These are phyloP conservation scores for Athalia circularis DNA, from an alignment of 2,888 invertebrate species.

Conservation along the genomic window DNA sequence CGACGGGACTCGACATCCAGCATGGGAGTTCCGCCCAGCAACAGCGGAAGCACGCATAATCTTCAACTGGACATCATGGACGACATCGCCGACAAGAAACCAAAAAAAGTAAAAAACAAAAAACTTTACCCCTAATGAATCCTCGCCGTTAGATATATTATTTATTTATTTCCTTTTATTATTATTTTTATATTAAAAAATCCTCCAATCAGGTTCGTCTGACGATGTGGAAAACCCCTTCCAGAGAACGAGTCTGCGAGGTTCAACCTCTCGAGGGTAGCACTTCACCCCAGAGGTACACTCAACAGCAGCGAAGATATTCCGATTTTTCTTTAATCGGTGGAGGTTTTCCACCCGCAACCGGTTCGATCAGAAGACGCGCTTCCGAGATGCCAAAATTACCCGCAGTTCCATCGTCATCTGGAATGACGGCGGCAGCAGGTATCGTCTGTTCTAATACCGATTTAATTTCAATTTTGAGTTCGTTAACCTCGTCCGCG, in stretches of 20 bases:
- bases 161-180: background rate
- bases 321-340: constrained; percentile 82
- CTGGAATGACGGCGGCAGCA: constrained; percentile 66
- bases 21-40: constrained; percentile 82
- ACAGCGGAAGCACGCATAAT: constrained; percentile 89
- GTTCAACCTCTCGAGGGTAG: constrained; percentile 87
- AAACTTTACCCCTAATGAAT: too few species aligned
- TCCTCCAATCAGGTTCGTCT: constrained; percentile 78
- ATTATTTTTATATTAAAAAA: background rate
- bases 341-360: constrained; percentile 75
- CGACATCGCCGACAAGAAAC: constrained; percentile 82
- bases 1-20: constrained; percentile 74
- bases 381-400: constrained; percentile 83
- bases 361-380: constrained; percentile 76
- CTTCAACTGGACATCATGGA: constrained; percentile 92
- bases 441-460: constrained; percentile 90
- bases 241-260: constrained; percentile 83
- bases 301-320: constrained; percentile 77
- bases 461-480: constrained; percentile 86
- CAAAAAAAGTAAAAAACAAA: constrained; percentile 77
- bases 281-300: constrained; percentile 73
- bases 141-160: background rate
- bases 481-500: constrained; percentile 87
- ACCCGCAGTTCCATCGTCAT: constrained; percentile 67
- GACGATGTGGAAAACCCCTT: constrained; percentile 90